phyloP scores from a whole-genome alignment of 1,140 invertebrate genomes.

The Heliconius congener region DNA sequence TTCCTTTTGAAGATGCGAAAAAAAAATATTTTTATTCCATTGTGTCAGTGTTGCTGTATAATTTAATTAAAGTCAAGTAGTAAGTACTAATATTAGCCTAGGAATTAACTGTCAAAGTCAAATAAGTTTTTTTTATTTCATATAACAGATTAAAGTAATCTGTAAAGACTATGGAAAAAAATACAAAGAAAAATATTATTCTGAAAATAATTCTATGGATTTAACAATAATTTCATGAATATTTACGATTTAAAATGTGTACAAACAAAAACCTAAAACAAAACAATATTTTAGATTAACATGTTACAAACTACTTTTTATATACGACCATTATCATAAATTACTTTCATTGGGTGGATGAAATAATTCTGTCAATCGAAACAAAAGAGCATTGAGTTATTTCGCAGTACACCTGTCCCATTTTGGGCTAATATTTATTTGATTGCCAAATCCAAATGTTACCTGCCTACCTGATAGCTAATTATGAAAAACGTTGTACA shows the following conservation, averaged over 20 bases:
- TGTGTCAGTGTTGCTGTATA: not conserved
- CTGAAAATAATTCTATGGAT: not conserved
- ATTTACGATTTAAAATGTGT: not conserved
- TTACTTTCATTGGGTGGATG: slow-evolving; percentile 41
- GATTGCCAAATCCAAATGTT: slow-evolving; percentile 46
- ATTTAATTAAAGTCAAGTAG: not conserved
- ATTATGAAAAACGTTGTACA: slow-evolving; percentile 29
- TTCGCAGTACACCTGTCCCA: slow-evolving; percentile 48
- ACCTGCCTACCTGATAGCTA: slow-evolving; percentile 34
- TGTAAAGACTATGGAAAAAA: too few relatives aligned
- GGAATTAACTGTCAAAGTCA: too few relatives aligned
- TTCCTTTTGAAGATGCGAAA: slow-evolving; percentile 22
- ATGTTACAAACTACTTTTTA: not conserved
- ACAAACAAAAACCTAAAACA: not conserved
- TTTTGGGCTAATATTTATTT: slow-evolving; percentile 53
- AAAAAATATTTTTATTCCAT: slow-evolving; percentile 19
- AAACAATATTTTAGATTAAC: not conserved
- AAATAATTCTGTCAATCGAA: slow-evolving; percentile 45
- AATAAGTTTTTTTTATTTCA: too few relatives aligned
- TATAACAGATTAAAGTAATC: too few relatives aligned
- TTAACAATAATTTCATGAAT: not conserved
- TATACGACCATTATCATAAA: slow-evolving; percentile 33
- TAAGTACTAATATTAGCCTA: too few relatives aligned
- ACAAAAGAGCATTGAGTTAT: slow-evolving; percentile 46
- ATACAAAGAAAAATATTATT: not conserved